phyloP scores from a whole-genome alignment of 2,113 vertebrate species.

The Petrocephalus zakoni region DNA sequence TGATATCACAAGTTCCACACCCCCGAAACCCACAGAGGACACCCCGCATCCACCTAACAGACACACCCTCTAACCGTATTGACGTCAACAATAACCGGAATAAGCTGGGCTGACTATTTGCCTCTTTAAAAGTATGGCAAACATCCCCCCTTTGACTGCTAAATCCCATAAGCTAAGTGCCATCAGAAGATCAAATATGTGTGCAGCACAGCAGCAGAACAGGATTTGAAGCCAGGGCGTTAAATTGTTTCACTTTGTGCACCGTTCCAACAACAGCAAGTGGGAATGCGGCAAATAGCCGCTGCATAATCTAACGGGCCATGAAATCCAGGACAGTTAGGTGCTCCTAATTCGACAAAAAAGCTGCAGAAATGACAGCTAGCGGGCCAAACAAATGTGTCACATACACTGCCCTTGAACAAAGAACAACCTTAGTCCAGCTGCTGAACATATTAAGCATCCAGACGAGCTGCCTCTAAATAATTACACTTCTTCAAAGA shows the following conservation, averaged over 20 bases:
- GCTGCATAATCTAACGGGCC: not conserved
- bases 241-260: slow-evolving; percentile 15
- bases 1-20: not conserved
- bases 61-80: not conserved
- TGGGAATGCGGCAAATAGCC: not conserved
- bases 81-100: not conserved
- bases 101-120: not conserved
- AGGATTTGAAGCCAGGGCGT: slow-evolving; percentile 1
- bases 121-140: not conserved
- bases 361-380: not conserved
- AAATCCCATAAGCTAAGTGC: slow-evolving; percentile 15
- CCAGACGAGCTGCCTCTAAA: not conserved
- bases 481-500: not conserved
- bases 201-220: not conserved
- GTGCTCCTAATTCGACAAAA: not conserved
- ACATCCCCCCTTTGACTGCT: not conserved
- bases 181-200: slow-evolving; percentile 13
- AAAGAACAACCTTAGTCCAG: not conserved
- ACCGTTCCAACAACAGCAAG: not conserved
- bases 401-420: not conserved
- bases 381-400: not conserved
- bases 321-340: slow-evolving; percentile 1
- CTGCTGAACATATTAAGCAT: not conserved
- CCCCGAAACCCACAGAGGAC: not conserved
- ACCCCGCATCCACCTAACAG: not conserved